Evolutionary conservation across 1,140 invertebrate species (phyloP), one percentile per base, ranked within the genome.

Genomic region (Drosophila littoralis): DNA sequence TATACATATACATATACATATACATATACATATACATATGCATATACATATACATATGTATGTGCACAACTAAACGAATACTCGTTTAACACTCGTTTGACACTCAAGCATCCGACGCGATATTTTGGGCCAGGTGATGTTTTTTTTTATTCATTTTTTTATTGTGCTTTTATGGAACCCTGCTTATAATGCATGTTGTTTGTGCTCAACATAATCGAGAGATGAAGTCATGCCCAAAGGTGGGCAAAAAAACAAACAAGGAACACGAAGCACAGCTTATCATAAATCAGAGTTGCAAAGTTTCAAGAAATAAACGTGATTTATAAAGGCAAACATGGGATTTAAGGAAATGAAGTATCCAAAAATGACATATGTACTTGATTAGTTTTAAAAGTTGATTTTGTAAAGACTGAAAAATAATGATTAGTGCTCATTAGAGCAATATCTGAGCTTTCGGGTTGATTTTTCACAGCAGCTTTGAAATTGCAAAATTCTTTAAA

Each of bases 161-260:
- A 61, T 69, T 74, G 65, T 69, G 63, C 59, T 64, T 69, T 69
- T 70, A 64, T 63, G 59, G 72, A 42, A 38, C 43, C 43, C 46
- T 65, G 15, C 35, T 59, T 52, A 48, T 57, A 63, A 69, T 68
- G 55, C 48, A 50, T 75, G 66, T 64, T 63, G 54, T 70, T 22
- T 52, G 59, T 59, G 78, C 58, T 66, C 43, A 70, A 58, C 82
- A 86, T 81, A 65, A 81, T 57, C 79, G 58, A 45, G 42, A 55
- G 79, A 81, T 86, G 82, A 86, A 66, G 75, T 86, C 82, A 86
- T 73, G 57, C 63, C 57, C 54, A 48, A 75, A 85, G 84, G 71
- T 74, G 57, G 36, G 46, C 57, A 68, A 50, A 17, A 68, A 50
- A 17, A 43, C n/a, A 66, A 52, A 45, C 5, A 43, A 12, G n/a